Evolutionary conservation across 2,113 vertebrate species (phyloP), one percentile per base, ranked within the genome.

Genomic region (Archocentrus centrarchus): DNA sequence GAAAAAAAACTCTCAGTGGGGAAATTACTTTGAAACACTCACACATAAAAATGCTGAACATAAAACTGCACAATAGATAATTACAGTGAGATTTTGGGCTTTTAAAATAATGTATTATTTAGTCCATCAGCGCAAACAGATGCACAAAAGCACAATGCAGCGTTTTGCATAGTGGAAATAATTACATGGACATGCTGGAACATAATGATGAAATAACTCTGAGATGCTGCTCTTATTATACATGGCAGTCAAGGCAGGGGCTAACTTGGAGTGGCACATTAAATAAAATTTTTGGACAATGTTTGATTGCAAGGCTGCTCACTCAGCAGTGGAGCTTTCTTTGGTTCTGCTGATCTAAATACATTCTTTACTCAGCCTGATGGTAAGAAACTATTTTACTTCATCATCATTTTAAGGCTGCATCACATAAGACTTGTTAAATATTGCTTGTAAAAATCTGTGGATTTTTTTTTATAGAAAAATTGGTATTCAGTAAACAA

Each of bases 21-120:
- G 5, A 79, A 80, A 68, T 62, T 61, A 81, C 39, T 30, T 57
- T 35, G 24, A 77, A 75, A 53, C 63, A 17, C n/a, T 13, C 15
- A 30, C 30, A 30, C 30, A 4, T 6, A 47, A 85, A 55, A 79
- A 27, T 57, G 15, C 44, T 32, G n/a, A 78, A 20, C 2, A 13
- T 18, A 27, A 59, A 79, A 50, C 60, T 66, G 41, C 24, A 78
- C 27, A 75, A 80, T n/a, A 70, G 44, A 88, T 78, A 79, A 81
- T 39, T 35, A 50, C 47, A 30, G 15, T 30, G 17, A 62, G 39
- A 35, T 35, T 75, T 79, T 11, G 18, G 7, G 24, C 27, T 79
- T 86, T 83, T 77, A 75, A 89, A 61, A 81, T 39, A 22, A 64
- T 82, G 13, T 39, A 59, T 81, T 79, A 64, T 81, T 44, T 63